These are phyloP conservation scores for Dryococelus australis DNA, from an alignment of 2,888 invertebrate genomes.

Conservation along the genomic window DNA sequence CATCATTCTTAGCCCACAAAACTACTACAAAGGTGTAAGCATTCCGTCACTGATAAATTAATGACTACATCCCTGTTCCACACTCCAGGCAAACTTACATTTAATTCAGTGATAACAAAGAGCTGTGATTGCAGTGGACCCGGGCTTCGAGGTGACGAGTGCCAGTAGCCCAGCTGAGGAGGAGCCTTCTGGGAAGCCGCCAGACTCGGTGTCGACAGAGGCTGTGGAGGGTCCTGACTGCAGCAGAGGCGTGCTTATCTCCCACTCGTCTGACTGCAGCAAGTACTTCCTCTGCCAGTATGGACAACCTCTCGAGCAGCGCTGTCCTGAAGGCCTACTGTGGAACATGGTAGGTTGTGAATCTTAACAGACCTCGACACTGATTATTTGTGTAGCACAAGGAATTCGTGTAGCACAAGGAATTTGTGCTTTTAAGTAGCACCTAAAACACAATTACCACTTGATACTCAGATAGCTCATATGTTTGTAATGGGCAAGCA, in stretches of 20 bases:
- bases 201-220: constrained; percentile 11
- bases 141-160: neutral
- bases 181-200: neutral
- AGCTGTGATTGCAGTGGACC: neutral
- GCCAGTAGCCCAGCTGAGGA: neutral
- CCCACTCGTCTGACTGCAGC: constrained; percentile 73
- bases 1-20: too few relatives aligned
- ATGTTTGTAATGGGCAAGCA: too few relatives aligned
- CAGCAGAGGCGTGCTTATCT: constrained; percentile 36
- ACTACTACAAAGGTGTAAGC: too few relatives aligned
- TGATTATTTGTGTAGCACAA: too few relatives aligned
- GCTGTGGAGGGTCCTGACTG: constrained; percentile 33
- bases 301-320: constrained; percentile 71
- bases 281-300: constrained; percentile 84
- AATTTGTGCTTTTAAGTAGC: too few relatives aligned
- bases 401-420: too few relatives aligned
- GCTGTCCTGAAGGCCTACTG: constrained; percentile 76
- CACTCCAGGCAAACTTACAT: neutral
- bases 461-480: too few relatives aligned
- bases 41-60: too few relatives aligned
- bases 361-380: neutral
- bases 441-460: too few relatives aligned
- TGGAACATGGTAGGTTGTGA: constrained; percentile 69
- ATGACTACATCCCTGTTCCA: too few relatives aligned
- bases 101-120: neutral